Evolutionary conservation across 2,797 vertebrate genomes (phyloP), one percentile per base, ranked within the genome.

Genomic region (Margarornis squamiger): DNA sequence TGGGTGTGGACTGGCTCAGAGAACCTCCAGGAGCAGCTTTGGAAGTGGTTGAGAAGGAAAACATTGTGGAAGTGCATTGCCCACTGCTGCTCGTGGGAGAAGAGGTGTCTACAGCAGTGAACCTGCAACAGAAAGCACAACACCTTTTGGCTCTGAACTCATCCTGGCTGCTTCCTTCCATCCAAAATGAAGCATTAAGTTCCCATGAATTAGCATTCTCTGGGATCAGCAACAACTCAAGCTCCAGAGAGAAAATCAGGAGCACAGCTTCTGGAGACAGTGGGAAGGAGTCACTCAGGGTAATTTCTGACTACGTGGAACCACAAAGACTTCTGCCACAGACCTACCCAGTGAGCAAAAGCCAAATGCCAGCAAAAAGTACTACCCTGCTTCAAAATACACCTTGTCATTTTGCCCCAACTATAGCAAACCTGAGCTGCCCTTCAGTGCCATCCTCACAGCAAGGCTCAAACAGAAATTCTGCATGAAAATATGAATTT

Each of bases 1-100:
- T 6, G 4, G 98, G 89, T 0, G 85, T 38, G 4, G 97, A 86
- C 61, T 98, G 97, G 95, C 73, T 88, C 65, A 92, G 92, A 4
- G 97, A 89, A 14, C 90, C 97, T 15, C 97, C 84, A 43, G 95
- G 87, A 24, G 85, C 58, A 3, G 97, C 90, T 97, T 99, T 99
- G 27, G 98, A 96, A 49, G 97, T 32, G 2, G 98, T 82, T 20
- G 98, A 97, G 68, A 99, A 98, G 1, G 98, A 97, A 93, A 98
- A 98, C 78, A 95, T 62, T 0, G 91, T 65, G 38, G 97, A 79
- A n/a, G 57, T 38, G 23, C 81, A 52, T 5, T 89, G 94, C 20
- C 76, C 32, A 32, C 84, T 85, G 67, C 95, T 96, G 36, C 68
- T 52, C 1, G 46, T 59, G 11, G 98, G 82, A 41, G 96, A 86